phyloP scores from a whole-genome alignment of 1,140 invertebrate species.

The Cepaea nemoralis region DNA sequence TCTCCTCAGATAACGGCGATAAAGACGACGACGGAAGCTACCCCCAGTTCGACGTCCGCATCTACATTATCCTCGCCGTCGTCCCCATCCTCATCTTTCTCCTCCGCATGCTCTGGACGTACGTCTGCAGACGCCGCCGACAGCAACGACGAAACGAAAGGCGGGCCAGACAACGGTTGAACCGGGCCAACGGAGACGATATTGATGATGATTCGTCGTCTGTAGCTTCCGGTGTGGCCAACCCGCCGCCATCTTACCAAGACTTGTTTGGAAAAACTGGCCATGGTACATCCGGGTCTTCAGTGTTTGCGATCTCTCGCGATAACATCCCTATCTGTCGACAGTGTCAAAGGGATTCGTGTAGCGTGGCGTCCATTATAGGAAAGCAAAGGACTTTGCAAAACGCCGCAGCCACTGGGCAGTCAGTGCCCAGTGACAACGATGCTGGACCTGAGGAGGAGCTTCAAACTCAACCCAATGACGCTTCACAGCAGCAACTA shows the following conservation, averaged over 20 bases:
- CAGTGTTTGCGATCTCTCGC: conserved; percentile 29
- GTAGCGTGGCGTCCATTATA: conserved; percentile 23
- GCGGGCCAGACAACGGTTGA: not conserved
- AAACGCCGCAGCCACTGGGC: not conserved
- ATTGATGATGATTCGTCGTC: conserved; percentile 14
- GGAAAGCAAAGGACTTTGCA: not conserved
- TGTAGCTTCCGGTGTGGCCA: not conserved
- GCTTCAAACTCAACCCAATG: no score
- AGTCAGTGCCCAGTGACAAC: not conserved
- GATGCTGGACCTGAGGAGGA: not conserved
- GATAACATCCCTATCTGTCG: conserved; percentile 9
- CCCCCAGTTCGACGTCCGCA: conserved; percentile 38
- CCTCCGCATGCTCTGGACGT: conserved; percentile 29
- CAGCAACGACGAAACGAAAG: conserved; percentile 4
- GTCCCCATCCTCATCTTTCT: conserved; percentile 35
- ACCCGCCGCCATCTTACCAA: conserved; percentile 33
- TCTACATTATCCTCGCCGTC: conserved; percentile 37
- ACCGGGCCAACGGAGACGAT: not conserved
- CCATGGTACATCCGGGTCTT: not conserved
- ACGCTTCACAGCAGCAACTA: no score
- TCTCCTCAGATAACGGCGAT: not conserved
- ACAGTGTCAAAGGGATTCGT: not conserved
- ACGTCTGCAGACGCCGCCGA: conserved; percentile 23
- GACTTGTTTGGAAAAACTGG: conserved; percentile 29
- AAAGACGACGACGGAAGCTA: not conserved